Evolutionary conservation across 1,140 invertebrate species (phyloP), one percentile per base, ranked within the genome.

Genomic region (Lysiphlebus fabarum): DNA sequence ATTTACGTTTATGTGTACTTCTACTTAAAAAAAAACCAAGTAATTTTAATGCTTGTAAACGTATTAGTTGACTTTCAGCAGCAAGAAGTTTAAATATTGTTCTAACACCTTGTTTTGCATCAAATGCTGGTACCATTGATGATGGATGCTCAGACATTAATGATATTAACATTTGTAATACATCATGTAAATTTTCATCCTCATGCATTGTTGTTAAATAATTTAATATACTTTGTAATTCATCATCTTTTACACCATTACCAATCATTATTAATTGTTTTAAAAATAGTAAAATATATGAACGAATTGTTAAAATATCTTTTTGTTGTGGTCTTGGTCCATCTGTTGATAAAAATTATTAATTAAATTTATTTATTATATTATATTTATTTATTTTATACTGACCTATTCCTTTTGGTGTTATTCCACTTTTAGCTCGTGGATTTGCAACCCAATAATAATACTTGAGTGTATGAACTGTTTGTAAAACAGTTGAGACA

Each of bases 371-470:
- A 51, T 7, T 6, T 1, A 7, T 11, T 14, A 9, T 14, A 12
- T 41, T 53, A 12, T 8, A 53, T 6, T 40, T 53, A 33, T 26
- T 12, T 53, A 11, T 12, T 10, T 53, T 53, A 43, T 43, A 75
- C 86, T 84, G 78, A 97, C 95, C 93, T 58, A 94, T 78, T 71
- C 93, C 95, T 78, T 98, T 98, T 5, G 95, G 94, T 41, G 87
- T 89, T 67, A 97, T 96, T 38, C 94, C 95, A 79, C 94, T 98
- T 75, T 96, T 95, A 41, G 92, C 86, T 65, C 91, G 84, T 1
- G 96, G 96, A 85, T 96, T 97, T 4, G 93, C 90, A 11, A 99
- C 92, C 96, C 96, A 99, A 76, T 99, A 99, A 79, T 98, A 99
- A 74, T 95, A 98, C 81, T 99, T 99, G 37, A 99, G 83, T 0